Evolutionary conservation across 2,888 invertebrate species (phyloP).

Genomic region (Agrotis ipsilon): DNA sequence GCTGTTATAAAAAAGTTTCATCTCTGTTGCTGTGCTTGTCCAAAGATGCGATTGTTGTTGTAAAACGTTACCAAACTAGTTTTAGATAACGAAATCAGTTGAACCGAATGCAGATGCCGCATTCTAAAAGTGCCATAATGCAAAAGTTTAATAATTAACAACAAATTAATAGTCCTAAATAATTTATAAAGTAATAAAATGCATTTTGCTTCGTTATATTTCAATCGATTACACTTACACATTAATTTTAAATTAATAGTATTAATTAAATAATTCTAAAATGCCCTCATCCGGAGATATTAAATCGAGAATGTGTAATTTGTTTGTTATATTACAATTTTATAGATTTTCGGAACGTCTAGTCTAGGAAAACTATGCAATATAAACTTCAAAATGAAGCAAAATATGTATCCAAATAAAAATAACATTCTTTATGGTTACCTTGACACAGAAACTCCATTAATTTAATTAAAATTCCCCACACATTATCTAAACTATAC

Average conservation of each 20-base stretch:
- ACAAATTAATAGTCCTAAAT: too few species aligned
- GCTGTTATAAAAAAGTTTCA: too few species aligned
- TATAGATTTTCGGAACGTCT: too few species aligned
- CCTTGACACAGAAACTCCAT: constrained; percentile 34
- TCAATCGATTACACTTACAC: constrained; percentile 4
- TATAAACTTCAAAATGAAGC: background rate
- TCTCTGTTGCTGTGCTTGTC: too few species aligned
- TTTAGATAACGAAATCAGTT: too few species aligned
- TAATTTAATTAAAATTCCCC: constrained; percentile 29
- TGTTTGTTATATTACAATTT: too few species aligned
- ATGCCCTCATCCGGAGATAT: constrained; percentile 32
- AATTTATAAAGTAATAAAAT: too few species aligned
- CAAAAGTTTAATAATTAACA: too few species aligned
- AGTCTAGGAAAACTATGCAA: background rate
- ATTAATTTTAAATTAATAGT: background rate
- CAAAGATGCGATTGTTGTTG: too few species aligned
- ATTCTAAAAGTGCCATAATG: too few species aligned
- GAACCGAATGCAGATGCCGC: too few species aligned
- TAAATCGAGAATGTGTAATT: constrained; percentile 5
- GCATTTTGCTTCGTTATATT: background rate
- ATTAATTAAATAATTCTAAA: constrained; percentile 1
- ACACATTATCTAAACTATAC: constrained; percentile 5
- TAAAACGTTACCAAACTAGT: too few species aligned
- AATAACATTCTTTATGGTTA: constrained; percentile 6
- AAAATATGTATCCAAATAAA: background rate